A percentile compares a stretch with the other conserved stretches of the same genome.
Evolutionary conservation across 2,888 invertebrate genomes (phyloP).

Genomic region (Helicoverpa assulta): DNA sequence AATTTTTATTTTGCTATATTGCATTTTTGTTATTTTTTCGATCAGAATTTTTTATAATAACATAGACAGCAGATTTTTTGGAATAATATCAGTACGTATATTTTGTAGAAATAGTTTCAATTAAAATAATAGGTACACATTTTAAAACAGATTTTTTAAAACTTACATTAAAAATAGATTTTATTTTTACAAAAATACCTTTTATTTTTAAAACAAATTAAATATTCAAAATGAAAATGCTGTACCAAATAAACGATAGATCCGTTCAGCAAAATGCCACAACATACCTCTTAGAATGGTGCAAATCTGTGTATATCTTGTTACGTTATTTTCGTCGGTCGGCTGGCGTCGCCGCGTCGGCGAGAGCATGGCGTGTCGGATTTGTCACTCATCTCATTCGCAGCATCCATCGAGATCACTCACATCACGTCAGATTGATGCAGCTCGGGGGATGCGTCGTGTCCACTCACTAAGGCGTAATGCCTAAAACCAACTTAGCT

Average conservation of each 20-base stretch:
- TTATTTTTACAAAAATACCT: background rate
- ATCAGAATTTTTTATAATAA: no score
- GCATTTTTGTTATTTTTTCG: no score
- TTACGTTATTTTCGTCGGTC: constrained; percentile 41
- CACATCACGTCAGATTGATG: constrained; percentile 5
- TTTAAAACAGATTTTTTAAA: no score
- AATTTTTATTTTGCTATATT: no score
- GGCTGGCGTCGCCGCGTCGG: constrained; percentile 38
- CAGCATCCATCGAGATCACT: constrained; percentile 2
- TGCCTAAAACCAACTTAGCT: background rate
- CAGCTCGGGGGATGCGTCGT: constrained; percentile 34
- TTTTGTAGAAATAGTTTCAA: no score
- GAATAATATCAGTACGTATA: no score
- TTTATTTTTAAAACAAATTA: background rate
- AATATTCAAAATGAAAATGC: background rate
- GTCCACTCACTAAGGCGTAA: background rate
- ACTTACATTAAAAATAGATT: no score
- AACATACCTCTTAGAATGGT: background rate
- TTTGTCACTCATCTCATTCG: constrained; percentile 31
- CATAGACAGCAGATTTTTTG: no score
- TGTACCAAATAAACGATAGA: constrained; percentile 2
- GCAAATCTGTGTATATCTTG: background rate
- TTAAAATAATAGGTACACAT: no score
- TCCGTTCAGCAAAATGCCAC: background rate
- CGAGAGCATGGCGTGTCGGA: constrained; percentile 38